These are phyloP conservation scores for Brienomyrus brachyistius DNA, from an alignment of 2,113 vertebrate species.

Conservation along the genomic window DNA sequence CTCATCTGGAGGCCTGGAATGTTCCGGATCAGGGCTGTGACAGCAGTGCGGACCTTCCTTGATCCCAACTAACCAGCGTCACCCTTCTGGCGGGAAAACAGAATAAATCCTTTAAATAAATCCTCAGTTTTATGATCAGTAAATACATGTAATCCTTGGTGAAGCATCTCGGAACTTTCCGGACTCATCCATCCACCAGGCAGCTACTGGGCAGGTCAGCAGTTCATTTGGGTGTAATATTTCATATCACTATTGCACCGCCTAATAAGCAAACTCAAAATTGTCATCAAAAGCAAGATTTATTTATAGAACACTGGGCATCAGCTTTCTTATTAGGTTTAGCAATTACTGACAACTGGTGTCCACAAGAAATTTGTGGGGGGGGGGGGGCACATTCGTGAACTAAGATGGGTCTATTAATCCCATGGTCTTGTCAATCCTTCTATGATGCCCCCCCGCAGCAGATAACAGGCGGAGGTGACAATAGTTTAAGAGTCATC, in stretches of 20 bases:
- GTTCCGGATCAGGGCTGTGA: not conserved
- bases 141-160: slow-evolving; percentile 23
- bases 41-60: not conserved
- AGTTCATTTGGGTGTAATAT: slow-evolving; percentile 17
- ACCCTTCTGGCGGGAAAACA: slow-evolving; percentile 33
- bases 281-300: not conserved
- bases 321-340: not conserved
- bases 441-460: not conserved
- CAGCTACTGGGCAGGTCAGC: not conserved
- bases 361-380: not conserved
- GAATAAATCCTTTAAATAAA: slow-evolving; percentile 26
- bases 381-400: not conserved
- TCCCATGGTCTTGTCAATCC: not conserved
- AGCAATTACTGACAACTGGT: not conserved
- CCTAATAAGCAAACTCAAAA: not conserved
- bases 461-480: not conserved
- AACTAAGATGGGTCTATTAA: not conserved
- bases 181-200: not conserved
- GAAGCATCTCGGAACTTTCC: slow-evolving; percentile 6
- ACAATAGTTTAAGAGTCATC: not conserved
- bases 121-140: slow-evolving; percentile 30
- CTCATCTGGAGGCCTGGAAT: not conserved
- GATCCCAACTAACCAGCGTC: slow-evolving; percentile 41
- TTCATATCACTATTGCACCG: slow-evolving; percentile 14
- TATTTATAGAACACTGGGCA: not conserved